Conservation (phyloP, 2,113 vertebrate genomes). For the Heterotilapia buettikoferi region DNA sequence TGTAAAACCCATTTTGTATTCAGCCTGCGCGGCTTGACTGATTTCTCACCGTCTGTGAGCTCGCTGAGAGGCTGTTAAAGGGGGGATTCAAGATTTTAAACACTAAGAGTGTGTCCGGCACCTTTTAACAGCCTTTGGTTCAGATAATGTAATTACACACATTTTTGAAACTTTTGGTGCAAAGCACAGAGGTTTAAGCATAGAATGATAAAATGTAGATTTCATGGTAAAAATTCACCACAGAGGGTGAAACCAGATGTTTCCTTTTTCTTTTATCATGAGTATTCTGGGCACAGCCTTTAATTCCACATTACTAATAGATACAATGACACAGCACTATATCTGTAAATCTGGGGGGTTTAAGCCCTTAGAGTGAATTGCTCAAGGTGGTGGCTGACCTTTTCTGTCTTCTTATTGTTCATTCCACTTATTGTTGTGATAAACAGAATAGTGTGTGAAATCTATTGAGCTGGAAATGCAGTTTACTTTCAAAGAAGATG, state of each 20-base stretch:
- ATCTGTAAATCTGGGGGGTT: background rate
- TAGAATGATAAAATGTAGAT: background rate
- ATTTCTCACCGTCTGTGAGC: conserved; percentile 8
- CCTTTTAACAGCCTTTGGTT: background rate
- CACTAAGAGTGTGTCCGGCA: background rate
- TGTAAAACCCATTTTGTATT: conserved; percentile 11
- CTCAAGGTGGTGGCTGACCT: background rate
- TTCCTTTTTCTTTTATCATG: background rate
- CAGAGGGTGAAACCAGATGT: background rate
- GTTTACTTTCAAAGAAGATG: background rate
- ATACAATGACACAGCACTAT: background rate
- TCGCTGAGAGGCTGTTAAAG: background rate
- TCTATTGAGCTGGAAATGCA: background rate
- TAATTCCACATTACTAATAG: background rate
- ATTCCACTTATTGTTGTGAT: background rate
- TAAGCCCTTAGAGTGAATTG: background rate
- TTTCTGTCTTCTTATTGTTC: background rate
- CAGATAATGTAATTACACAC: background rate
- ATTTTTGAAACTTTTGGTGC: background rate
- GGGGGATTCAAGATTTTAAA: conserved; percentile 9
- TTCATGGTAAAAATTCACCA: background rate
- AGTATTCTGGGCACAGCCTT: background rate
- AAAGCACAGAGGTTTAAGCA: background rate
- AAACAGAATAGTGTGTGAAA: background rate
- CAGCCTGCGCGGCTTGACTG: background rate